Percentiles rank a stretch among this genome's conserved stretches.
Evolutionary conservation across 2,113 vertebrate genomes (phyloP).

Genomic region (Nansenia antarctica): DNA sequence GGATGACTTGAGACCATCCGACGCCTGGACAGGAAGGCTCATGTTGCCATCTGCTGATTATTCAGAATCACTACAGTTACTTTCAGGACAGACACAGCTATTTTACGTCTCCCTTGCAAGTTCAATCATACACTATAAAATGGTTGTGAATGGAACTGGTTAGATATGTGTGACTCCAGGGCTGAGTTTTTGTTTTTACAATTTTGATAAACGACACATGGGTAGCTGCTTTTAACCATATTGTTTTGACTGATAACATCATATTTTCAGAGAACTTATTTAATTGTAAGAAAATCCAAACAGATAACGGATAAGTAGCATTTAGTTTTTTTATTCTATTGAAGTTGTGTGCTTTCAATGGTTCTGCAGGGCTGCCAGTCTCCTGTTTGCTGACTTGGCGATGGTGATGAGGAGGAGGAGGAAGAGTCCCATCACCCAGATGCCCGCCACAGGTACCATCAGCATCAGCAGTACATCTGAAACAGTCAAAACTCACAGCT

Average conservation of each 20-base stretch:
- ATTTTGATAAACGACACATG: neutral
- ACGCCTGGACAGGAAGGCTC: neutral
- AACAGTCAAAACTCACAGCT: neutral
- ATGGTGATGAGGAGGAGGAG: slow-evolving; percentile 63
- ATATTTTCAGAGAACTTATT: neutral
- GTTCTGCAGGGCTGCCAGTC: slow-evolving; percentile 5
- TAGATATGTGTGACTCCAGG: neutral
- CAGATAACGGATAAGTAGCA: neutral
- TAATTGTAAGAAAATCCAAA: neutral
- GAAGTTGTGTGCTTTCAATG: slow-evolving; percentile 6
- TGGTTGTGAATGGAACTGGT: too few species aligned
- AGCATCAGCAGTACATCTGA: slow-evolving; percentile 52
- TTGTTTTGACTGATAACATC: too few species aligned
- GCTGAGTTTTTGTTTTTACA: neutral
- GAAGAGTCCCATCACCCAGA: slow-evolving; percentile 67
- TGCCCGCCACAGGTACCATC: slow-evolving; percentile 55
- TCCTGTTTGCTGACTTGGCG: slow-evolving; percentile 59
- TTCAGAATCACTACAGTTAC: slow-evolving; percentile 6
- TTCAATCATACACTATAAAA: neutral
- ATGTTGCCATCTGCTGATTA: slow-evolving; percentile 38
- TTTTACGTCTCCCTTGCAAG: neutral
- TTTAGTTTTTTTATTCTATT: slow-evolving; percentile 22
- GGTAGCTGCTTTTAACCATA: neutral
- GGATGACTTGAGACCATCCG: slow-evolving; percentile 1
- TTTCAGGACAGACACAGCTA: neutral